Conservation (phyloP, 2,888 invertebrate genomes). For the Smittia aterrima region DNA sequence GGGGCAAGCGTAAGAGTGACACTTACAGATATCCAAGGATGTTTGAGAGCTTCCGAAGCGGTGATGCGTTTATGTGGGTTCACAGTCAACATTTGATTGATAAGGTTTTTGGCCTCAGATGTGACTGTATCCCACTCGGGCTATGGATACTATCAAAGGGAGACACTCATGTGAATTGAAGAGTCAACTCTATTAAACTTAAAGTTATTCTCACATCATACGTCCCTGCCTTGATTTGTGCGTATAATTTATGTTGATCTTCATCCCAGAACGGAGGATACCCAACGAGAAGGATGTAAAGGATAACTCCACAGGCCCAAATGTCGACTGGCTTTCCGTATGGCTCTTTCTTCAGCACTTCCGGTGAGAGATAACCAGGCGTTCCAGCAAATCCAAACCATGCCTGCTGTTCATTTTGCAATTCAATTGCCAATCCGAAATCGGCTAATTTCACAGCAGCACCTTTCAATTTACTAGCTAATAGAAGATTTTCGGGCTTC, state of each 20-base stretch:
- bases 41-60: slow-evolving; percentile 91
- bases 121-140: slow-evolving; percentile 99
- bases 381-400: slow-evolving; percentile 98
- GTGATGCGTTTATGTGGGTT: slow-evolving; percentile 95
- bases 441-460: slow-evolving; percentile 97
- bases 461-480: slow-evolving; percentile 95
- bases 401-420: slow-evolving; percentile 91
- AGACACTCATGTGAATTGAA: neutral
- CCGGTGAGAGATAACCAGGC: slow-evolving; percentile 94
- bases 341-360: slow-evolving; percentile 95
- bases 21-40: slow-evolving; percentile 87
- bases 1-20: neutral
- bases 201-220: slow-evolving; percentile 33
- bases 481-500: slow-evolving; percentile 94
- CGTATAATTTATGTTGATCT: slow-evolving; percentile 94
- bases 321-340: slow-evolving; percentile 98
- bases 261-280: slow-evolving; percentile 99
- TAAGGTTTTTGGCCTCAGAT: slow-evolving; percentile 95
- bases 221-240: slow-evolving; percentile 74
- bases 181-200: no score
- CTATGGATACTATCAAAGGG: slow-evolving; percentile 92
- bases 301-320: slow-evolving; percentile 98
- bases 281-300: slow-evolving; percentile 94
- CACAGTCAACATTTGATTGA: slow-evolving; percentile 96
- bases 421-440: slow-evolving; percentile 96